Conservation (phyloP, 2,888 invertebrate species). For the Dasysyrphus tricinctus region DNA sequence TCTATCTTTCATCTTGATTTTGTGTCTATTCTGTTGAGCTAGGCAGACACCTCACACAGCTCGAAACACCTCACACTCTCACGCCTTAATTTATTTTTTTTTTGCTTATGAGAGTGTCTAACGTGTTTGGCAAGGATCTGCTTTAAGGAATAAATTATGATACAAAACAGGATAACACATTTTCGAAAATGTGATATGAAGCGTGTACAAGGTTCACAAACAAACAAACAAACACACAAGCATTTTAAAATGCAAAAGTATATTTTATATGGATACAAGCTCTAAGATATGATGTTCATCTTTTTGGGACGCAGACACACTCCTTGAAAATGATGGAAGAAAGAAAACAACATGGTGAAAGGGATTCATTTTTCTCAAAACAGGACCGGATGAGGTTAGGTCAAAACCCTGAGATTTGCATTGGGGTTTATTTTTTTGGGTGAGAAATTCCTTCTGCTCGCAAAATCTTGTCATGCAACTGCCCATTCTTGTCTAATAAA, state of each 20-base stretch:
- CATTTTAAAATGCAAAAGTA: constrained; percentile 15
- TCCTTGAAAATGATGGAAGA: constrained; percentile 11
- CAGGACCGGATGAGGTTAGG: neutral
- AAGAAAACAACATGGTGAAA: neutral
- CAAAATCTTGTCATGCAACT: too few relatives aligned
- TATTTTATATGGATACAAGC: constrained; percentile 1
- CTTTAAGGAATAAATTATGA: constrained; percentile 70
- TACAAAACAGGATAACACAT: constrained; percentile 64
- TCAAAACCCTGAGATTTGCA: neutral
- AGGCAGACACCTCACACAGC: constrained; percentile 16
- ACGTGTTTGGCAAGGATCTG: constrained; percentile 63
- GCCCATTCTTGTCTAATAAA: too few relatives aligned
- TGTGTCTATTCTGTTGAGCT: constrained; percentile 44
- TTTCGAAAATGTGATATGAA: constrained; percentile 54
- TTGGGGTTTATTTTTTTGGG: too few relatives aligned
- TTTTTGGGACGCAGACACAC: constrained; percentile 16
- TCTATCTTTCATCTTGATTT: constrained; percentile 47
- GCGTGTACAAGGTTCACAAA: constrained; percentile 6
- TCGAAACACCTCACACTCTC: neutral
- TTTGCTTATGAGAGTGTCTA: constrained; percentile 32
- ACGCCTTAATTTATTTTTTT: constrained; percentile 3
- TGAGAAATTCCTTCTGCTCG: too few relatives aligned
- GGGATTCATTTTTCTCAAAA: constrained; percentile 1
- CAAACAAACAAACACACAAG: constrained; percentile 38
- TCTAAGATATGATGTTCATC: constrained; percentile 19